Percentiles rank a stretch among this genome's conserved stretches.
Conservation (phyloP, 2,113 vertebrate genomes). For the Pollachius pollachius region DNA sequence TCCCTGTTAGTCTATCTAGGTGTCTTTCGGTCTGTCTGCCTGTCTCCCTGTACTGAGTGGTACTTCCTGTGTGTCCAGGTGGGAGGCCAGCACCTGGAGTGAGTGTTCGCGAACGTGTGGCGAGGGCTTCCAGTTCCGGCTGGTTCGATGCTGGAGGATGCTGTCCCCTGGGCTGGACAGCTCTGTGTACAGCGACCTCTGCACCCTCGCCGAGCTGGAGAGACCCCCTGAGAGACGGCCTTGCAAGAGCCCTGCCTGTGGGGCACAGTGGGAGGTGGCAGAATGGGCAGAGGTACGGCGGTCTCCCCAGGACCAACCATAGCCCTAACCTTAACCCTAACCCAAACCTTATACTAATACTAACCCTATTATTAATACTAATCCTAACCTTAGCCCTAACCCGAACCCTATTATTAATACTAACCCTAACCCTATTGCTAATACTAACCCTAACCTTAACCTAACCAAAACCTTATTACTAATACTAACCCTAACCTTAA, state of each 20-base stretch:
- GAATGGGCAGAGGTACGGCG: constrained; percentile 89
- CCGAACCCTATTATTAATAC: no score
- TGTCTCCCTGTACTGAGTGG: neutral
- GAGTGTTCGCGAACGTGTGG: constrained; percentile 96
- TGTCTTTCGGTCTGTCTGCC: neutral
- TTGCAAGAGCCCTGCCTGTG: constrained; percentile 91
- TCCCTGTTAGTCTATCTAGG: neutral
- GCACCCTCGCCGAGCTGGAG: constrained; percentile 85
- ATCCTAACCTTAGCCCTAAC: no score
- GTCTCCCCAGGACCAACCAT: no score
- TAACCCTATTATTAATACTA: no score
- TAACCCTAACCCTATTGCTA: no score
- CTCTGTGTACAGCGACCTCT: constrained; percentile 95
- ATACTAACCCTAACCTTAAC: no score
- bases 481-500: no score
- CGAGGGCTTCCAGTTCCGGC: constrained; percentile 91
- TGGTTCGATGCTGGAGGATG: constrained; percentile 98
- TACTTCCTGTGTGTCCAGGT: constrained; percentile 67
- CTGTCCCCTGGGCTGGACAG: constrained; percentile 94
- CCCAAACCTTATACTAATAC: no score
- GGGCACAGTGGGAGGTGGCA: constrained; percentile 97
- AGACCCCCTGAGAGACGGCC: constrained; percentile 85
- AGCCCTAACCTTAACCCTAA: no score
- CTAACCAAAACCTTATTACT: no score
- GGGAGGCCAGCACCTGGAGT: constrained; percentile 98